Percentiles rank a stretch among this genome's conserved stretches.
Evolutionary conservation across 2,113 vertebrate species (phyloP).

Genomic region (Calidris pygmaea): DNA sequence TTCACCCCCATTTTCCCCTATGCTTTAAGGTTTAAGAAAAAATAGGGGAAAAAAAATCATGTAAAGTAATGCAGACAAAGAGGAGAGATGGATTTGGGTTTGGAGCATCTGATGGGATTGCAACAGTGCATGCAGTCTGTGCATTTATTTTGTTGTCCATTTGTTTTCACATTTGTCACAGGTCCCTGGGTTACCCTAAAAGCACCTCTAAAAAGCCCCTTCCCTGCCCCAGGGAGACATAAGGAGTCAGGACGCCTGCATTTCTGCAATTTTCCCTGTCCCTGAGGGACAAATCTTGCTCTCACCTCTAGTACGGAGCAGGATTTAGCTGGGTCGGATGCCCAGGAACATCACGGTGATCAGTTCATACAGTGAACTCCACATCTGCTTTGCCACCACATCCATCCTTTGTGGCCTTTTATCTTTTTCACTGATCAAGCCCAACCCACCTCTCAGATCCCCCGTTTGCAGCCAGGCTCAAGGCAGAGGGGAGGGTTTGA

Average conservation of each 20-base stretch:
- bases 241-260: background rate
- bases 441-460: background rate
- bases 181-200: background rate
- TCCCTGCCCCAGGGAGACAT: background rate
- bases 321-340: background rate
- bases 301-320: background rate
- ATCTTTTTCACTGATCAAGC: background rate
- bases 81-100: background rate
- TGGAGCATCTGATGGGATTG: background rate
- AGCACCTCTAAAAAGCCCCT: background rate
- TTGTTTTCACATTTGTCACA: background rate
- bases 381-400: accelerated
- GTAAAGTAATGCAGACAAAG: background rate
- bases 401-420: background rate
- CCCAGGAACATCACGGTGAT: background rate
- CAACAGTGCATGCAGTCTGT: background rate
- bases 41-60: background rate
- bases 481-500: background rate
- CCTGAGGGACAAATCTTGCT: background rate
- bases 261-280: background rate
- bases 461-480: background rate
- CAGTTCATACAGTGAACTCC: background rate
- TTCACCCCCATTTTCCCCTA: too few relatives aligned
- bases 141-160: background rate
- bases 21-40: background rate